Evolutionary conservation across 2,797 vertebrate genomes (phyloP).

Genomic region (Pteropus rufus): DNA sequence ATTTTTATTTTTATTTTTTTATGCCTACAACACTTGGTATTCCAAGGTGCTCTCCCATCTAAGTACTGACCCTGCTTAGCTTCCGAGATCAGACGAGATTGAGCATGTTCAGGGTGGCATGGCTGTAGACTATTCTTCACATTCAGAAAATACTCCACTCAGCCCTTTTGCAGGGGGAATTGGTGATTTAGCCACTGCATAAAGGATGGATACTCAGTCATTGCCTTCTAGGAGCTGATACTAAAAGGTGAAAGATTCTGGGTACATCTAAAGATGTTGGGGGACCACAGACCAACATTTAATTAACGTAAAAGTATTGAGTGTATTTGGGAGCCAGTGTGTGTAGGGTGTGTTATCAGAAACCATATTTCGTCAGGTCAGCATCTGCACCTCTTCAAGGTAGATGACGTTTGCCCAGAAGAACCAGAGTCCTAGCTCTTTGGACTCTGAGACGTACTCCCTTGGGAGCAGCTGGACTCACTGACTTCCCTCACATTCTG

Average conservation of each 20-base stretch:
- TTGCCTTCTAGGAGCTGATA: neutral
- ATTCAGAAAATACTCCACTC: neutral
- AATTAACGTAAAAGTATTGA: neutral
- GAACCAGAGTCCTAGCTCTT: neutral
- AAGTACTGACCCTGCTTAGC: too few relatives aligned
- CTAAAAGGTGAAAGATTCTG: neutral
- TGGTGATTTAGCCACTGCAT: neutral
- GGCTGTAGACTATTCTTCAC: neutral
- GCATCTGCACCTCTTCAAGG: neutral
- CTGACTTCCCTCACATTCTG: too few relatives aligned
- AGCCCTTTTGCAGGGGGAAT: neutral
- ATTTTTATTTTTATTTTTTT: too few relatives aligned
- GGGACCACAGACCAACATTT: neutral
- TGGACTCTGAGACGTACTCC: neutral
- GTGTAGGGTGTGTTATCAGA: neutral
- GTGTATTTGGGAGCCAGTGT: neutral
- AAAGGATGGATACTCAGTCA: neutral
- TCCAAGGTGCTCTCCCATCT: too few relatives aligned
- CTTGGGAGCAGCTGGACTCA: rapidly evolving
- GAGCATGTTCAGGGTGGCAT: too few relatives aligned
- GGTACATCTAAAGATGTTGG: neutral
- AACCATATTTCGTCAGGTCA: neutral
- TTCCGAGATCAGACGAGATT: too few relatives aligned
- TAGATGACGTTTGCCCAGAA: neutral
- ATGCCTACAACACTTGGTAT: too few relatives aligned